Conservation (phyloP, 2,113 vertebrate species). For the Nothoprocta perdicaria region DNA sequence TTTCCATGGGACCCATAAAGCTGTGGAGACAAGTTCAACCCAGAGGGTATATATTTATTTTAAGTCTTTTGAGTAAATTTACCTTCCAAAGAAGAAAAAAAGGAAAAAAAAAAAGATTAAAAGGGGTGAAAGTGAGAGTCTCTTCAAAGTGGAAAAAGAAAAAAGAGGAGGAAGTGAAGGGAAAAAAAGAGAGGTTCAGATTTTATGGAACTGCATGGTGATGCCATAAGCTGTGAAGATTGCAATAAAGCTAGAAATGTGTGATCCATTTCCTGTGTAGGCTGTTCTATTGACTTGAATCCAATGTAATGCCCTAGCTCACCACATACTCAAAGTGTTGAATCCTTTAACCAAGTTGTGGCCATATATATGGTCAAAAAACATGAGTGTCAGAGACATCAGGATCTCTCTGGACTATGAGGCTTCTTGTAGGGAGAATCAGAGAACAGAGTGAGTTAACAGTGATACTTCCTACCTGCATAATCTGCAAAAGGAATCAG, state of each 20-base stretch:
- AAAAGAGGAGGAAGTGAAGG: background rate
- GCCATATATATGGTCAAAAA: background rate
- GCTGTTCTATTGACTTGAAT: background rate
- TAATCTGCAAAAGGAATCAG: background rate
- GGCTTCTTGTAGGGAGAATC: background rate
- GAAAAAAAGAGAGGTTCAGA: background rate
- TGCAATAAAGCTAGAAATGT: background rate
- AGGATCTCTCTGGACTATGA: background rate
- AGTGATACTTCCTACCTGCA: background rate
- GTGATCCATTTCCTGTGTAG: background rate
- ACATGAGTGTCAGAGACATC: background rate
- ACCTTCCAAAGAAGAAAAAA: background rate
- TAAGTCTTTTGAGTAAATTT: conserved; percentile 22
- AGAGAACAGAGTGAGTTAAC: background rate
- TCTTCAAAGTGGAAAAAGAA: background rate
- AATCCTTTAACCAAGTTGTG: background rate
- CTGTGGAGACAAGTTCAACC: background rate
- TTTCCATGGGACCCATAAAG: background rate
- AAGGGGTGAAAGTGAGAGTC: background rate
- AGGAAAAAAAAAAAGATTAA: background rate
- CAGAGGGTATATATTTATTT: background rate
- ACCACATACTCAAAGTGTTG: background rate
- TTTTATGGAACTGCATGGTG: background rate
- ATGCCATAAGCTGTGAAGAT: background rate
- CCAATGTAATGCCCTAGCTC: background rate